Percentiles rank a stretch among this genome's conserved stretches.
These are phyloP conservation scores for Euclidia mi DNA, from an alignment of 2,888 invertebrate genomes.

Conservation along the genomic window DNA sequence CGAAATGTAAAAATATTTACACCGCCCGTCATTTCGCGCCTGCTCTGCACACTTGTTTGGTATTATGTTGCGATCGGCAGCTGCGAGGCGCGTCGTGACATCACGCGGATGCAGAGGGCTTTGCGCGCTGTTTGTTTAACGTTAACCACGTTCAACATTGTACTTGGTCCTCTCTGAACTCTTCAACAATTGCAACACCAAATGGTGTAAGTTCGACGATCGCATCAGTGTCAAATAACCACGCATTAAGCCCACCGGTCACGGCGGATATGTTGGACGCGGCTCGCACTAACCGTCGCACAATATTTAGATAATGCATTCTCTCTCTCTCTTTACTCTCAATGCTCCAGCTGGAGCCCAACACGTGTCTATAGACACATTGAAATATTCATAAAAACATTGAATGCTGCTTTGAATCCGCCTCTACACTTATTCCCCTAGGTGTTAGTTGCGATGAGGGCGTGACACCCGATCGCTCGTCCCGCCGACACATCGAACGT, in stretches of 20 bases:
- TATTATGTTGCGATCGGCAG: slow-evolving; percentile 15
- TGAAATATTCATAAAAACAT: slow-evolving; percentile 55
- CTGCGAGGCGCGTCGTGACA: slow-evolving; percentile 9
- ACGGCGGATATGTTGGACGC: slow-evolving; percentile 6
- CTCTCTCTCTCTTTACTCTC: slow-evolving; percentile 35
- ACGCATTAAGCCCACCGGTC: too few relatives aligned
- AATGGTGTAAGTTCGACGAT: too few relatives aligned
- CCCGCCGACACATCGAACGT: slow-evolving; percentile 25
- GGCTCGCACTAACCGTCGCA: slow-evolving; percentile 22
- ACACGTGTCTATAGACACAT: slow-evolving; percentile 38
- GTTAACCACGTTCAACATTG: too few relatives aligned
- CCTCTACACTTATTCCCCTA: slow-evolving; percentile 24
- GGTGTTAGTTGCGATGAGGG: slow-evolving; percentile 27
- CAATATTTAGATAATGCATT: slow-evolving; percentile 40
- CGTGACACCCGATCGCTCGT: slow-evolving; percentile 23
- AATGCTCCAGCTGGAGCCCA: slow-evolving; percentile 22
- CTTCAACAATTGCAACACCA: too few relatives aligned
- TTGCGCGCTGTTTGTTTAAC: too few relatives aligned
- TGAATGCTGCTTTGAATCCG: slow-evolving; percentile 39
- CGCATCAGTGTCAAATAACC: too few relatives aligned
- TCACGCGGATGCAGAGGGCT: slow-evolving; percentile 7
- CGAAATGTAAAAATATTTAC: slow-evolving; percentile 86
- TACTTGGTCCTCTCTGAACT: too few relatives aligned
- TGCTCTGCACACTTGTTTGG: slow-evolving; percentile 37
- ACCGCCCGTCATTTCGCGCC: slow-evolving; percentile 55